Evolutionary conservation across 37 sponge, comb jelly and placozoan genomes (phyloP).

Genomic region (Tethya wilhelma): DNA sequence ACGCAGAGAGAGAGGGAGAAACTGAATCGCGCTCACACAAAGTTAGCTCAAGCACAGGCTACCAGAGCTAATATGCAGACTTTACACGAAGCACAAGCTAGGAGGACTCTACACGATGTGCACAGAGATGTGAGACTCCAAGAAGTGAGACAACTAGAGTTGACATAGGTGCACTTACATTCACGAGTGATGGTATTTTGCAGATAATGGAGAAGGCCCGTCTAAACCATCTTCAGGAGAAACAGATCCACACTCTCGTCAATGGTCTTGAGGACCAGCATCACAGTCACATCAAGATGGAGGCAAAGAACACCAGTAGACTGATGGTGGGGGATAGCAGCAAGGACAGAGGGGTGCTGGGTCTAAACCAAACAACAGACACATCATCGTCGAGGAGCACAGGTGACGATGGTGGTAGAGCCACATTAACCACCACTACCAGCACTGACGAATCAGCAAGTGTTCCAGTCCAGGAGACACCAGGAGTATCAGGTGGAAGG

Average conservation of each 20-base stretch:
- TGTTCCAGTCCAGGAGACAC: background rate
- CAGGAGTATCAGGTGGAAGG: background rate
- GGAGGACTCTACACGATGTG: conserved; percentile 7
- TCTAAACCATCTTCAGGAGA: background rate
- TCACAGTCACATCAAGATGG: background rate
- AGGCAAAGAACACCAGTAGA: background rate
- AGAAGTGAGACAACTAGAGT: conserved; percentile 7
- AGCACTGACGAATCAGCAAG: background rate
- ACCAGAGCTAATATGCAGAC: background rate
- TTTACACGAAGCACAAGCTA: conserved; percentile 19
- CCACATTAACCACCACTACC: background rate
- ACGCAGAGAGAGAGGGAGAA: conserved; percentile 42
- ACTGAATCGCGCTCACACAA: conserved; percentile 25
- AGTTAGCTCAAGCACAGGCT: conserved; percentile 24
- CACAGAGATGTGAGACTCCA: background rate
- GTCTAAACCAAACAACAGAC: background rate
- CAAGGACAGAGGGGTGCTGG: background rate
- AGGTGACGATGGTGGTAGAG: background rate
- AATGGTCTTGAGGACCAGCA: conserved; percentile 4
- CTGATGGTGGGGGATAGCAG: background rate
- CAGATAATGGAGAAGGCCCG: conserved; percentile 16
- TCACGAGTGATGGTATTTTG: background rate
- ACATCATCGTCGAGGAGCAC: background rate
- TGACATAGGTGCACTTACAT: background rate
- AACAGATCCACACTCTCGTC: conserved; percentile 2